phyloP scores from a whole-genome alignment of 2,113 vertebrate genomes.

The Tetrax tetrax region DNA sequence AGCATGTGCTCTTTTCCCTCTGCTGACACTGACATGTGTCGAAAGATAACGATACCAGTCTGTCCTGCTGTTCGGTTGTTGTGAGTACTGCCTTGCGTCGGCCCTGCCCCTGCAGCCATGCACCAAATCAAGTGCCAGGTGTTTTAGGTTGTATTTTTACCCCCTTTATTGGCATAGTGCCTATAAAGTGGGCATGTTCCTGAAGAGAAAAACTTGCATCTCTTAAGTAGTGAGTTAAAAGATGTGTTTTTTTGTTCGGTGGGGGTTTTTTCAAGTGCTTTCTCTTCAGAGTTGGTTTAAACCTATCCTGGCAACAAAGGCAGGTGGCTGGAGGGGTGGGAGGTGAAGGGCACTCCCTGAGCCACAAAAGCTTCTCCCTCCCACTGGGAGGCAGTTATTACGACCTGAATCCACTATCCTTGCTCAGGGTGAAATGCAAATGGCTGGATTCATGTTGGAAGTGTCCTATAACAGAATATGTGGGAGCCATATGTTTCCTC shows the following conservation, averaged over 20 bases:
- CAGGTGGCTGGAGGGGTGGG: background rate
- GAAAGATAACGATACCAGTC: no score
- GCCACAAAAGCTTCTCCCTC: background rate
- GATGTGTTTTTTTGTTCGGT: background rate
- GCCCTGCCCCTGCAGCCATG: rapidly evolving
- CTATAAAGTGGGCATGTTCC: background rate
- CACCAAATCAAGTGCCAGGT: background rate
- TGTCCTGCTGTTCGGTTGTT: no score
- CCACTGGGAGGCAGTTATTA: background rate
- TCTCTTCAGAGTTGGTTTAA: background rate
- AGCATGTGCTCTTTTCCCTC: no score
- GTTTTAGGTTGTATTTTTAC: background rate
- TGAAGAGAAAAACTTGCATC: background rate
- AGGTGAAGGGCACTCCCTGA: background rate
- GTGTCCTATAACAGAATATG: background rate
- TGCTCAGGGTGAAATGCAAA: background rate
- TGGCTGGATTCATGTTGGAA: background rate
- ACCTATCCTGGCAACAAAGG: background rate
- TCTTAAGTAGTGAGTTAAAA: background rate
- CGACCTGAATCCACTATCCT: background rate
- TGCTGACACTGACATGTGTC: no score
- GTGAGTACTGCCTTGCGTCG: background rate
- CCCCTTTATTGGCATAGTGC: background rate
- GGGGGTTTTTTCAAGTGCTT: background rate
- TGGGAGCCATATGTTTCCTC: rapidly evolving